Conservation (phyloP, 2,113 vertebrate genomes). For the Heliornis fulica region DNA sequence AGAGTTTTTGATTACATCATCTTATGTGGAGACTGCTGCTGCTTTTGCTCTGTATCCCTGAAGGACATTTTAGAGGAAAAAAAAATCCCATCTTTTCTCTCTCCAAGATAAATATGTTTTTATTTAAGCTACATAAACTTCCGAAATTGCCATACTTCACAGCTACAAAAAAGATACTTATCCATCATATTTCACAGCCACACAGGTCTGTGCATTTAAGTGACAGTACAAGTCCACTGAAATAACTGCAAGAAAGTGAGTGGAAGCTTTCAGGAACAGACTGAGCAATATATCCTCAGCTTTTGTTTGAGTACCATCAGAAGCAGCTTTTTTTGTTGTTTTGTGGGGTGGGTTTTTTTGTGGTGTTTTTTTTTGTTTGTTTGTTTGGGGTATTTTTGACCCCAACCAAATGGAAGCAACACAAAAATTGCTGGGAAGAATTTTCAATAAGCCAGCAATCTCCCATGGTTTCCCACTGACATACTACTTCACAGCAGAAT, state of each 20-base stretch:
- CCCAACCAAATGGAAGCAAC: background rate
- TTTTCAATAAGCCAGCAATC: background rate
- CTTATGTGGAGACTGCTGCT: background rate
- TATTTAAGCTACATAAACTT: background rate
- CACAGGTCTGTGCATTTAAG: background rate
- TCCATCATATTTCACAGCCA: background rate
- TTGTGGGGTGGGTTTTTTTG: no score
- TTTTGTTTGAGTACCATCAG: background rate
- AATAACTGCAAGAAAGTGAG: background rate
- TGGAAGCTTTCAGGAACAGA: background rate
- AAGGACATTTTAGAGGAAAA: rapidly evolving
- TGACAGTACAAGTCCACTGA: background rate
- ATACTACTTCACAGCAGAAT: background rate
- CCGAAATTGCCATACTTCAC: background rate
- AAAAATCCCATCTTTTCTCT: background rate
- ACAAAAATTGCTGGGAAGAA: background rate
- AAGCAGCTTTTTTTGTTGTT: no score
- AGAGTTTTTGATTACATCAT: background rate
- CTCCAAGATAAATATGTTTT: background rate
- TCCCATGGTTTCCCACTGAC: background rate
- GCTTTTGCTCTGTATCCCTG: background rate
- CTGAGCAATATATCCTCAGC: background rate
- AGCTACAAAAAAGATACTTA: background rate
- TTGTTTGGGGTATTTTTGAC: background rate
- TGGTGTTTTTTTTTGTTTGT: background rate